Base-by-base conservation (phyloP, 1,140 invertebrate genomes). In the Druon quercuslanigerum region DNA sequence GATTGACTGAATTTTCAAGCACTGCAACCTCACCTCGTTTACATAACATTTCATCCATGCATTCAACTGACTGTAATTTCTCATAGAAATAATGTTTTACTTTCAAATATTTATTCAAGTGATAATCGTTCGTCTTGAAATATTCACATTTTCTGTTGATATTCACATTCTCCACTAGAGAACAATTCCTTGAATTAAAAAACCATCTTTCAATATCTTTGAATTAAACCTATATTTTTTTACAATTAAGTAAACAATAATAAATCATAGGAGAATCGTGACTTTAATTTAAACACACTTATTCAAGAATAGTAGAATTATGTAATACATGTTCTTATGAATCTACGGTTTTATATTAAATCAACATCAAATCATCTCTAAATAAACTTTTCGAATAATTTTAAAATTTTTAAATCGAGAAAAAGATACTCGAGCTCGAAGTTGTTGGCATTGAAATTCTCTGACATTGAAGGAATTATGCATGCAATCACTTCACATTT, bases 1-100 rank as follows among this genome's bases (percentile, higher is more conserved):
- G 57, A 66, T 66, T 33, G 20, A 66, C 57, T 66, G 57, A 66
- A 66, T 66, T 66, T 66, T 66, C 57, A 66, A 66, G 57, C 57
- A 66, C 20, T 66, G 57, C 57, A 66, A 20, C 19, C 56, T 57
- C 20, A 66, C 57, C 20, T 33, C 57, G 57, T 66, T 66, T 66
- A 66, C 57, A 66, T 66, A 66, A 66, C 57, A 66, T 66, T 40
- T 66, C 57, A 66, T 66, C 16, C 57, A 66, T 40, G 57, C 57
- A 66, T 66, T 33, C 9, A 66, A 66, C 25, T 66, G 57, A 40
- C 57, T 66, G 57, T 66, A 66, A 66, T 66, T 66, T 66, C 57
- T 40, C 57, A 66, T 16, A 66, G 57, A 66, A 66, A 20, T 66
- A 66, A 66, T 66, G 57, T 66, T 40, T 66, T 16, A 40, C 57